A percentile compares a stretch with the other conserved stretches of the same genome.
Conservation (phyloP, 92 coral and sea anemone species). For the Pocillopora grandis region DNA sequence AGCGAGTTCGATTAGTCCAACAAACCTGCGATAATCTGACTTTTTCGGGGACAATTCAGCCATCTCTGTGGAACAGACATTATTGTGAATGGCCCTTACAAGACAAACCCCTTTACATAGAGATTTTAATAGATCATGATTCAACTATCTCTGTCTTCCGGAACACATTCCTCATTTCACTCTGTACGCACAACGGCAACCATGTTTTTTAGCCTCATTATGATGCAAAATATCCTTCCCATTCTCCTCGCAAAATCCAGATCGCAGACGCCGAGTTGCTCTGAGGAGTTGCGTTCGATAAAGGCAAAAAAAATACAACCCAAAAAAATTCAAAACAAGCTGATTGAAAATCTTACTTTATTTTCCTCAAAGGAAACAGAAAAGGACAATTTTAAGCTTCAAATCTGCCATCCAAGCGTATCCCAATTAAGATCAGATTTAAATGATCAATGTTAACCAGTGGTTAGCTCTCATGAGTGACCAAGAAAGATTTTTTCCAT, state of each 20-base stretch:
- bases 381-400: too few species aligned
- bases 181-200: background rate
- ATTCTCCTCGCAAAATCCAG: background rate
- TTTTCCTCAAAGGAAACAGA: too few species aligned
- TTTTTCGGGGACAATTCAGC: constrained; percentile 95
- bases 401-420: too few species aligned
- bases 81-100: background rate
- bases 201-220: constrained; percentile 25
- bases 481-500: too few species aligned
- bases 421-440: too few species aligned
- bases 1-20: background rate
- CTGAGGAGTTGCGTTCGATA: too few species aligned
- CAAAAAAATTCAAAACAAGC: too few species aligned
- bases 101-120: background rate
- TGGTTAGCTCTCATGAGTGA: too few species aligned
- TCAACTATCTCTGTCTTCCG: background rate
- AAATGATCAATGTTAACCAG: too few species aligned
- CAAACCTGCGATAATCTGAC: constrained; percentile 89
- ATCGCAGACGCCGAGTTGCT: too few species aligned
- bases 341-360: too few species aligned
- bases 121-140: background rate
- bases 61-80: constrained; percentile 96
- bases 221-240: background rate
- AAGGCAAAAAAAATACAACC: too few species aligned
- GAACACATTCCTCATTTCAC: background rate